Evolutionary conservation across 2,113 vertebrate genomes (phyloP).

Genomic region (Prolemur simus): DNA sequence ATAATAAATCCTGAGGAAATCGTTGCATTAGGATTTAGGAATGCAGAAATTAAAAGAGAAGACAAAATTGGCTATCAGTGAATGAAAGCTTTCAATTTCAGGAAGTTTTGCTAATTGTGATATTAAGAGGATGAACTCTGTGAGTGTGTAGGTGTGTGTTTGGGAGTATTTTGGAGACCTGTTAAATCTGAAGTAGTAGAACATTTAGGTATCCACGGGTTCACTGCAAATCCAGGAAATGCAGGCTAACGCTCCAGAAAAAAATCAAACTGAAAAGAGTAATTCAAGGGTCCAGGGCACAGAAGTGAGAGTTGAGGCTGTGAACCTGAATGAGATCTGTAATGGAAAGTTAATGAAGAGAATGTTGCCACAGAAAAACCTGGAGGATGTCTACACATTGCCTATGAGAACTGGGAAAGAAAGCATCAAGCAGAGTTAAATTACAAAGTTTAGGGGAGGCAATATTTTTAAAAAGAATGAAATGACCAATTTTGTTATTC

Average conservation of each 20-base stretch:
- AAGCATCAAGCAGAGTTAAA: not conserved
- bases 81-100: not conserved
- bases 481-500: not conserved
- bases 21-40: not conserved
- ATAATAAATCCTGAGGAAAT: not conserved
- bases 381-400: not conserved
- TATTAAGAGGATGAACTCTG: not conserved
- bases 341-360: not conserved
- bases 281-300: not conserved
- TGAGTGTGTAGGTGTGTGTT: accelerated
- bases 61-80: not conserved
- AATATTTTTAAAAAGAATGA: not conserved
- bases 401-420: not conserved
- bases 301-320: not conserved
- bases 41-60: not conserved
- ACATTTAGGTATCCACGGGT: not conserved
- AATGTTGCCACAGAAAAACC: not conserved
- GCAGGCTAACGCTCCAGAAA: not conserved
- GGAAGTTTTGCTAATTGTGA: not conserved
- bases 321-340: not conserved
- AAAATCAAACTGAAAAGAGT: not conserved
- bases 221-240: not conserved
- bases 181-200: not conserved
- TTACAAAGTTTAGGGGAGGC: not conserved
- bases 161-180: not conserved